phyloP scores from a whole-genome alignment of 2,888 invertebrate genomes.

The Helicoverpa assulta region DNA sequence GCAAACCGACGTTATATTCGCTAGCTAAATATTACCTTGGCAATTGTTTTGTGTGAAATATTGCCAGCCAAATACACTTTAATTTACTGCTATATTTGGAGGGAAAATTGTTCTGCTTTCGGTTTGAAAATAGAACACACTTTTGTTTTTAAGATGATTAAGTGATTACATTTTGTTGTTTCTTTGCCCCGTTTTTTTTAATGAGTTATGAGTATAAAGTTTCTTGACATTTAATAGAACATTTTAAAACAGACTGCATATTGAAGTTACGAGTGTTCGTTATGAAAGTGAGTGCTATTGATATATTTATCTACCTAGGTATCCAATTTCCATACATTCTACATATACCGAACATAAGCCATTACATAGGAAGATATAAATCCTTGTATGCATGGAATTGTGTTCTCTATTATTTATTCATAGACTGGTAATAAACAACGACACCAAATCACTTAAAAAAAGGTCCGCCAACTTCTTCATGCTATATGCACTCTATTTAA shows the following conservation, averaged over 20 bases:
- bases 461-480: slow-evolving; percentile 31
- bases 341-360: too few relatives aligned
- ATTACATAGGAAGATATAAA: background rate
- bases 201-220: background rate
- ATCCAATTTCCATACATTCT: too few relatives aligned
- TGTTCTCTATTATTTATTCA: slow-evolving; percentile 6
- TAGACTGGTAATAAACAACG: slow-evolving; percentile 30
- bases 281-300: too few relatives aligned
- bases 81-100: slow-evolving; percentile 51
- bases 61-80: slow-evolving; percentile 48
- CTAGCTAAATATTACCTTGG: slow-evolving; percentile 66
- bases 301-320: too few relatives aligned
- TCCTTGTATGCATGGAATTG: background rate
- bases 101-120: slow-evolving; percentile 20
- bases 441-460: slow-evolving; percentile 51
- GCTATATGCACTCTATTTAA: slow-evolving; percentile 38
- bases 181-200: background rate
- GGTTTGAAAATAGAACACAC: slow-evolving; percentile 32
- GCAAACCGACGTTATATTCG: slow-evolving; percentile 67
- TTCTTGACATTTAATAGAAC: too few relatives aligned
- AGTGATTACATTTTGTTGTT: background rate
- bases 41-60: slow-evolving; percentile 62
- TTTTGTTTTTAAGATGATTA: slow-evolving; percentile 25
- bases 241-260: background rate
- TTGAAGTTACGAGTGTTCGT: background rate